Evolutionary conservation across 2,888 invertebrate species (phyloP), one percentile per base, ranked within the genome.

Genomic region (Eledona agricola): DNA sequence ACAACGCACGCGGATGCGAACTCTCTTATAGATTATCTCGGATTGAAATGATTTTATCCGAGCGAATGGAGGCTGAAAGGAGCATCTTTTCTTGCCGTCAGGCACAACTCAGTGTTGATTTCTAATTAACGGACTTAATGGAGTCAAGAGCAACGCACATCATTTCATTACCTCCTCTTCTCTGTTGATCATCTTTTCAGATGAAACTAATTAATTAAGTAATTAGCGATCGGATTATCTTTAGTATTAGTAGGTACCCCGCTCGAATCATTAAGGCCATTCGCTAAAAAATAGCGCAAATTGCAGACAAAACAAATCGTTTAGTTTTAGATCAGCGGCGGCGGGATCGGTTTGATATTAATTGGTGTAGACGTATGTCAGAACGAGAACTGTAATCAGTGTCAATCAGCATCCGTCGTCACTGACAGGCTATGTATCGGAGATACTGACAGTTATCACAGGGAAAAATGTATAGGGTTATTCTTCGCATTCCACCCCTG

Each of bases 171-270:
- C 68, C 45, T 59, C 62, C 45, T 43, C 57, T 60, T 49, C 60
- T 51, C 51, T 55, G 68, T 66, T 69, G 69, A 70, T 72, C 71
- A 69, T 72, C 70, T 65, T 71, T 61, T 66, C 60, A 65, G 63
- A 69, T 60, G 66, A 63, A 71, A 67, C 71, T 70, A 71, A 72
- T 72, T 72, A 72, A 70, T 72, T 72, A 72, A 70, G 70, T 72
- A 70, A 72, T 72, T 72, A 71, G 63, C 65, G 58, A 58, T 56
- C 38, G 60, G 49, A 64, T 64, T 64, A 64, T 65, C 60, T 53
- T 49, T 45, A 57, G 17, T 50, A 50, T 15, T 17, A 25, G 51
- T 16, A 51, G n/a, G n/a, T n/a, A n/a, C n/a, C n/a, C n/a, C n/a
- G n/a, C n/a, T n/a, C n/a, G n/a, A n/a, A n/a, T n/a, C n/a, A n/a